Percentiles rank a stretch among this genome's conserved stretches.
phyloP scores from a whole-genome alignment of 2,888 invertebrate genomes.

The Polyommatus icarus region DNA sequence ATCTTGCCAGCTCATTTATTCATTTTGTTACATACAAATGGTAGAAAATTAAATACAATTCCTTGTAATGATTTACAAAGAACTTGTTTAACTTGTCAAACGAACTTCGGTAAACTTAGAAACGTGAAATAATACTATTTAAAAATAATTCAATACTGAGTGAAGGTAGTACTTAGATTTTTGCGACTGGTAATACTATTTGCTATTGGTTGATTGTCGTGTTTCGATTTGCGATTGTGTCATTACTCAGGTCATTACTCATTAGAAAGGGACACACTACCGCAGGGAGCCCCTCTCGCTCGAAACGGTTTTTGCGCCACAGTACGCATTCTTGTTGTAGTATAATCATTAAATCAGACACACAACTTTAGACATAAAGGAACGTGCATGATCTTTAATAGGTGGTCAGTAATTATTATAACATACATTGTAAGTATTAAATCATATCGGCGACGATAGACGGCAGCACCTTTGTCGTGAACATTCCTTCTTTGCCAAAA shows the following conservation, averaged over 20 bases:
- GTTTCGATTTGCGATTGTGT: no score
- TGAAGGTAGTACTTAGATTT: background rate
- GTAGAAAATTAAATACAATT: background rate
- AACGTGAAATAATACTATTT: background rate
- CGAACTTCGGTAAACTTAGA: background rate
- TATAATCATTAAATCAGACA: background rate
- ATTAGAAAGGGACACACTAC: no score
- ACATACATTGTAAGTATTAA: no score
- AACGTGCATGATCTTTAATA: no score
- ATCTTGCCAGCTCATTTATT: background rate
- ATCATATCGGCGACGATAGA: no score
- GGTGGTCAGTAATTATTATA: no score
- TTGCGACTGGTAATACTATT: background rate
- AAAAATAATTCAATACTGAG: background rate
- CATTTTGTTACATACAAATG: background rate
- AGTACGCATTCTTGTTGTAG: background rate
- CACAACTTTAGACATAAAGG: no score
- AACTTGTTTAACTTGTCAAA: background rate
- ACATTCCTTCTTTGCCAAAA: no score
- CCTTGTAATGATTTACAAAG: no score
- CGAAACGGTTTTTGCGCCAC: background rate
- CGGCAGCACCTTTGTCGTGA: no score
- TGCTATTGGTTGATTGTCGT: no score
- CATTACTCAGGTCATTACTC: no score
- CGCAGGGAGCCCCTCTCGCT: background rate